Conservation (phyloP, 2,797 vertebrate genomes). For the Mico argentatus region DNA sequence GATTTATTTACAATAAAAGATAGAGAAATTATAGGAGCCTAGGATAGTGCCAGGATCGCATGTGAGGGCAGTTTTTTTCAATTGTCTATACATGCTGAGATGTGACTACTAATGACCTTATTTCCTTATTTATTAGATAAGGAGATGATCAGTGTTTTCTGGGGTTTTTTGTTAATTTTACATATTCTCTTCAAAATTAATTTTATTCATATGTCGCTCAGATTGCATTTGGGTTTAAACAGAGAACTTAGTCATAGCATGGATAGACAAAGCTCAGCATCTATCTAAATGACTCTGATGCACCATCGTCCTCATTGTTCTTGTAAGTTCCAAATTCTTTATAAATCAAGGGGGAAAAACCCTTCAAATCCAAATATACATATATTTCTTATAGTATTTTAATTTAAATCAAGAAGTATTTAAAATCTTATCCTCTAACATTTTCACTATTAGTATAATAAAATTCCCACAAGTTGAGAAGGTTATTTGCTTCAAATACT, state of each 20-base stretch:
- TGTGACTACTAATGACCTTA: background rate
- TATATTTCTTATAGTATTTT: constrained; percentile 36
- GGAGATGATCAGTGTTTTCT: background rate
- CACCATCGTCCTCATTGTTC: background rate
- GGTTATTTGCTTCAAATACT: background rate
- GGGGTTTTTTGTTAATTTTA: constrained; percentile 8
- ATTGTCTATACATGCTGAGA: background rate
- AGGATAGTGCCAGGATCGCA: background rate
- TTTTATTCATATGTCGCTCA: background rate
- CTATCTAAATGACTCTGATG: background rate
- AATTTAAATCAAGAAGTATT: background rate
- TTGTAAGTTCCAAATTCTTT: background rate
- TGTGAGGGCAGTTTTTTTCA: background rate
- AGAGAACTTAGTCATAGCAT: background rate
- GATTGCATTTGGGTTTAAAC: background rate
- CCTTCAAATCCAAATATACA: constrained; percentile 14
- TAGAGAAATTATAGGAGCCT: background rate
- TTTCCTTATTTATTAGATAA: constrained; percentile 10
- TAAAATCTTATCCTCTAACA: background rate
- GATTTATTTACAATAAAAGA: constrained; percentile 30
- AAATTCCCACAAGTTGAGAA: constrained; percentile 18
- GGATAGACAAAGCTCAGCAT: background rate
- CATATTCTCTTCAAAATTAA: constrained; percentile 7
- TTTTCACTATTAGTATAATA: constrained; percentile 39
- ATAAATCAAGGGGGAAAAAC: background rate